These are phyloP conservation scores for Podarcis muralis DNA, from an alignment of 2,113 vertebrate species.

Conservation along the genomic window DNA sequence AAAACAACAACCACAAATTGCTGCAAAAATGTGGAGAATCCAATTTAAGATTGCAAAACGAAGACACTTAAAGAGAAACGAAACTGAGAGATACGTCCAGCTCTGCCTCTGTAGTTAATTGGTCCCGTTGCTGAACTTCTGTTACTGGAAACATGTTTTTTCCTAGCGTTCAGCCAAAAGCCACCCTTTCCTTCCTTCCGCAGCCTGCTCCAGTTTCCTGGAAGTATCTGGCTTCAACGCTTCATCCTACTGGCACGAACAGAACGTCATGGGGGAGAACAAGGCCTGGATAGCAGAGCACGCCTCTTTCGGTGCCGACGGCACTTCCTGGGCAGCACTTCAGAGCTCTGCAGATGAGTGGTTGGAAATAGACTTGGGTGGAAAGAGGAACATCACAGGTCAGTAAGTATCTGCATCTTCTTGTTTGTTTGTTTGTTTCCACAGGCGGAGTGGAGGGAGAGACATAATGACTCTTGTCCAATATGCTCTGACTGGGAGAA, in stretches of 20 bases:
- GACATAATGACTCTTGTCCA: too few relatives aligned
- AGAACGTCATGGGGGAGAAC: slow-evolving; percentile 54
- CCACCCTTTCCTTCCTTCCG: background rate
- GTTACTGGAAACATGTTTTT: background rate
- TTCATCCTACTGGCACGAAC: slow-evolving; percentile 78
- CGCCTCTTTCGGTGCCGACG: slow-evolving; percentile 28
- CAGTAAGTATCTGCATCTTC: slow-evolving; percentile 18
- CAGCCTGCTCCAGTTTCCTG: slow-evolving; percentile 78
- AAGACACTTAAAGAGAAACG: too few relatives aligned
- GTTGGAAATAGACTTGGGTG: slow-evolving; percentile 82
- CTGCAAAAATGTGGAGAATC: too few relatives aligned
- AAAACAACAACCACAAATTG: too few relatives aligned
- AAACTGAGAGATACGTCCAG: too few relatives aligned
- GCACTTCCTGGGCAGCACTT: slow-evolving; percentile 70
- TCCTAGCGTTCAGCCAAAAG: background rate
- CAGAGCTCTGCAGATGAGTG: slow-evolving; percentile 57
- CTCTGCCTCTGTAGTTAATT: background rate
- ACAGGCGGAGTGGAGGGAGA: background rate
- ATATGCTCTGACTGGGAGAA: too few relatives aligned
- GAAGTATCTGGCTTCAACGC: slow-evolving; percentile 71
- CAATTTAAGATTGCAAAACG: too few relatives aligned
- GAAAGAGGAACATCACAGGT: slow-evolving; percentile 83
- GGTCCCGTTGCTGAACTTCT: background rate
- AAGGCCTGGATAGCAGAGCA: slow-evolving; percentile 61
- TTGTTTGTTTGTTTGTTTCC: background rate